Evolutionary conservation across 2,888 invertebrate genomes (phyloP), one percentile per base, ranked within the genome.

Genomic region (Teleiodes luculella): DNA sequence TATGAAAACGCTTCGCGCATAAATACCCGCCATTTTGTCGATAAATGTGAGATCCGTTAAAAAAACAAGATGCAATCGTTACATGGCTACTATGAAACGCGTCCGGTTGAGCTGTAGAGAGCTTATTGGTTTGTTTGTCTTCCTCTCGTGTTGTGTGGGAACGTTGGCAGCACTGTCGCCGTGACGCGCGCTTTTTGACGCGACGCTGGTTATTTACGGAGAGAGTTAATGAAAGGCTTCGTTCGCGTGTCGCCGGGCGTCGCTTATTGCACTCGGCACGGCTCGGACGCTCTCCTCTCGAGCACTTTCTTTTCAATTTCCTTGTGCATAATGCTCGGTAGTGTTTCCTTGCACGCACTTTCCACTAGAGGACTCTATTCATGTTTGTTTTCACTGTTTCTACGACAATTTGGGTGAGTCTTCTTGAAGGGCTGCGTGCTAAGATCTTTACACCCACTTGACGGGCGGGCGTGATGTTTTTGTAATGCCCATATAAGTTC

Each of bases 281-380:
- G 67, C 82, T 83, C 70, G 86, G 86, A 83, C 86, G 83, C 85
- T 77, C 85, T 85, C 77, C 71, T 78, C 78, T 85, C 76, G 78
- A 85, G 85, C 70, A 81, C 82, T 82, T 86, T 86, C 86, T 86
- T 83, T 86, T 85, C 86, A 86, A 83, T 80, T 80, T 80, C 76
- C 83, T 82, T 80, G 82, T 84, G 86, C 83, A 87, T 86, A 86
- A 86, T 86, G 83, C 80, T 74, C 71, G 73, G 75, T 43, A 24
- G 43, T 78, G 82, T 78, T 79, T 72, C 78, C 76, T 76, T 69
- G 77, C 80, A 84, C 84, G 84, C 83, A 84, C 83, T 82, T 77
- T 73, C 66, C 67, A 66, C 62, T 68, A 63, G 76, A 80, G 82
- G 79, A 78, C 72, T 71, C 74, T 73, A 78, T 85, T 79, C 83